A percentile compares a stretch with the other conserved stretches of the same genome.
These are phyloP conservation scores for Heliconius hermathena DNA, from an alignment of 1,140 invertebrate genomes.

Conservation along the genomic window DNA sequence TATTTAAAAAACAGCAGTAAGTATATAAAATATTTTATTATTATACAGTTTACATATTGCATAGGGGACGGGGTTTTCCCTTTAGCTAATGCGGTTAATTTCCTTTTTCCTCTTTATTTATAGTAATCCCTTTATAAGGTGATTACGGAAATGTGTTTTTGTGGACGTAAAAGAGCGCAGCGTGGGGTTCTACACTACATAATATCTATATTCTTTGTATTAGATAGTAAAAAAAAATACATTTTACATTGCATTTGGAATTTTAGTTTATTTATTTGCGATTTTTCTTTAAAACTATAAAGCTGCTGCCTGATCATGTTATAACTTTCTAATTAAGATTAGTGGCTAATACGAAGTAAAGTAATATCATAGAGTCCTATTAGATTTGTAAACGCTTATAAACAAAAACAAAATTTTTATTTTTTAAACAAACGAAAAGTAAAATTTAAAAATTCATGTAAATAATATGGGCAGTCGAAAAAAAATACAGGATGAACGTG, in stretches of 20 bases:
- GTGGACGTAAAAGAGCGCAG: constrained; percentile 74
- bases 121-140: constrained; percentile 81
- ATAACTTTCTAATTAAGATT: neutral
- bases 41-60: constrained; percentile 77
- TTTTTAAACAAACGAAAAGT: neutral
- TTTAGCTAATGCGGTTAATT: constrained; percentile 77
- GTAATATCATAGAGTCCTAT: neutral
- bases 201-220: constrained; percentile 16
- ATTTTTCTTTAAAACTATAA: neutral
- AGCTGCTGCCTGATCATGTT: neutral
- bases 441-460: constrained; percentile 19
- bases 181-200: constrained; percentile 51
- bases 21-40: constrained; percentile 76
- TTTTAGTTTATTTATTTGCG: neutral
- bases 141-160: constrained; percentile 80
- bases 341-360: neutral
- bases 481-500: constrained; percentile 46
- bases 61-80: constrained; percentile 73
- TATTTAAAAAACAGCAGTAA: neutral
- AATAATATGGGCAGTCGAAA: constrained; percentile 24
- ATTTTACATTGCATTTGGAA: neutral
- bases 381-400: neutral
- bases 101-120: constrained; percentile 80
- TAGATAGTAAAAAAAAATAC: neutral
- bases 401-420: neutral